Base-by-base conservation (phyloP, 2,113 vertebrate genomes). In the Scortum barcoo region DNA sequence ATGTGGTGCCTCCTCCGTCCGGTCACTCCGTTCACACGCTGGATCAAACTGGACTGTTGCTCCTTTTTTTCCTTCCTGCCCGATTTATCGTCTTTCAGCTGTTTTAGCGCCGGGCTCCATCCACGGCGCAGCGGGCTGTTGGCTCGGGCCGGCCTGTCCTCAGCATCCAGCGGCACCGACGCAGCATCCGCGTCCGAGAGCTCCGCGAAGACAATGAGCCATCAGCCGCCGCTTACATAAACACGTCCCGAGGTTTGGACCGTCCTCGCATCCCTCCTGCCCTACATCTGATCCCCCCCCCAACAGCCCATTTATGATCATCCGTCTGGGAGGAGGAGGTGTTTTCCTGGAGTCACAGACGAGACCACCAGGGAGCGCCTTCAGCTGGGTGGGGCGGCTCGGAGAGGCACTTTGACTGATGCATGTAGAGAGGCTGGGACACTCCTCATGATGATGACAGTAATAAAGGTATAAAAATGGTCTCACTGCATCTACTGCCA, bases 301-400 rank as follows among this genome's bases (percentile, higher is more conserved):
- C 46, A 1, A n/a, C n/a, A n/a, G 14, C 14, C 20, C 24, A 19
- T 63, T 72, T 8, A 22, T 30, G 58, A 24, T 30, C 54, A 28
- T 69, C 68, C 72, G 79, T 80, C 74, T 17, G 16, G n/a, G 75
- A 16, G n/a, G 75, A 82, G 85, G 75, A 83, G 76, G 40, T 76
- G 88, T 86, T 89, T 88, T 20, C 69, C 61, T 57, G 66, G 62
- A 83, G 84, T 86, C 38, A 67, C 54, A 54, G 62, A 63, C 19
- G 6, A 83, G 70, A 63, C 91, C 90, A 82, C 84, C 79, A 85
- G 82, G 58, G 80, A 76, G 68, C 87, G 85, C 71, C 75, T 58
- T 77, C 72, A 51, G 42, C 51, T 85, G 87, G 90, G 93, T 88
- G 90, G 90, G 88, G 86, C 87, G 50, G 65, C 48, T 3, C n/a